Evolutionary conservation across 2,113 vertebrate species (phyloP).

Genomic region (Tichodroma muraria): DNA sequence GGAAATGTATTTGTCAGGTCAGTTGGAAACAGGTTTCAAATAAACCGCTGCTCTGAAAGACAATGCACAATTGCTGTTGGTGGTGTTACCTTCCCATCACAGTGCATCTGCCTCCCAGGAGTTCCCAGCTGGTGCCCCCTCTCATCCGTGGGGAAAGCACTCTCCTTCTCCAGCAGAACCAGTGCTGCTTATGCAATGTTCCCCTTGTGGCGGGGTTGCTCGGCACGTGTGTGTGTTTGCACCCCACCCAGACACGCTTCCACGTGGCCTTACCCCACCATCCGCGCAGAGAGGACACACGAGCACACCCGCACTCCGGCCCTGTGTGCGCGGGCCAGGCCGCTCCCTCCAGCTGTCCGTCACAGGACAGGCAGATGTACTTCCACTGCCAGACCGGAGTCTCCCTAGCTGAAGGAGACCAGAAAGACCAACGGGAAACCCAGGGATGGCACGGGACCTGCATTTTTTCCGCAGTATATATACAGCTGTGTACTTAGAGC

Average conservation of each 20-base stretch:
- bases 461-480: not conserved
- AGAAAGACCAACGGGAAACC: not conserved
- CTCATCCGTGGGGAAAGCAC: not conserved
- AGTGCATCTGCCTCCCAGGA: not conserved
- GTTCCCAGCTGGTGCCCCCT: not conserved
- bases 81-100: not conserved
- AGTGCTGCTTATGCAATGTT: not conserved
- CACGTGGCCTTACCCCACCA: not conserved
- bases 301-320: accelerated
- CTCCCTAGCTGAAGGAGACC: not conserved
- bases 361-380: not conserved
- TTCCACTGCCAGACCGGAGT: not conserved
- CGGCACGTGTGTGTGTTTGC: accelerated
- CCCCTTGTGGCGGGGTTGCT: not conserved
- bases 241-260: not conserved
- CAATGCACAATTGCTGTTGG: not conserved
- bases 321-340: not conserved
- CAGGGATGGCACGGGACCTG: not conserved
- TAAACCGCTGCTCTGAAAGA: conserved; percentile 2
- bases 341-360: not conserved
- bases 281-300: accelerated
- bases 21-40: conserved; percentile 42
- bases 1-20: conserved; percentile 38
- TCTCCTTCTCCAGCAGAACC: not conserved
- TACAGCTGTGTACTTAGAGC: not conserved